phyloP scores from a whole-genome alignment of 2,113 vertebrate species.

The Monopterus albus region DNA sequence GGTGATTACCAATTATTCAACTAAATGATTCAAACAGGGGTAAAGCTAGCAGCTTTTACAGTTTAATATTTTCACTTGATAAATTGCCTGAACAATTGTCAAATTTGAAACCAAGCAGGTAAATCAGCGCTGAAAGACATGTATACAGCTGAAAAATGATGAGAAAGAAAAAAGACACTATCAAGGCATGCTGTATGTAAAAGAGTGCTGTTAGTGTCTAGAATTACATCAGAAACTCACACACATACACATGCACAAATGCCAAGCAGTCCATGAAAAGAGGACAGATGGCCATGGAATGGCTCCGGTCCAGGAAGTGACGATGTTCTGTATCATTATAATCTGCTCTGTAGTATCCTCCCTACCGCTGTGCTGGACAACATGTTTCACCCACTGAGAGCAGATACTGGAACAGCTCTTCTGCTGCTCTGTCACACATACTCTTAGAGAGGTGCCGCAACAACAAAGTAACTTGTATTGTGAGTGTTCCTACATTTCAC shows the following conservation, averaged over 20 bases:
- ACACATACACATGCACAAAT: slow-evolving; percentile 43
- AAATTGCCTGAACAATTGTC: background rate
- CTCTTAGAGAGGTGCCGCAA: slow-evolving; percentile 42
- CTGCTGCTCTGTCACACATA: slow-evolving; percentile 59
- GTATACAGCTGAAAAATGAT: slow-evolving; percentile 11
- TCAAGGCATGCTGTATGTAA: slow-evolving; percentile 53
- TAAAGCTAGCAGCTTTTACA: background rate
- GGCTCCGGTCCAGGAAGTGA: slow-evolving; percentile 78
- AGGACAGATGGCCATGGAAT: slow-evolving; percentile 80
- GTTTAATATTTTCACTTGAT: background rate
- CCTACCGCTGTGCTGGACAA: slow-evolving; percentile 78
- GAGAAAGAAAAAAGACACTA: slow-evolving; percentile 21
- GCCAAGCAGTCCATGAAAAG: slow-evolving; percentile 71
- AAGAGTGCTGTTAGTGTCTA: slow-evolving; percentile 48
- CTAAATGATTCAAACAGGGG: background rate
- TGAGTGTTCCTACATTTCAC: slow-evolving; percentile 25
- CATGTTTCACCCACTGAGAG: slow-evolving; percentile 78
- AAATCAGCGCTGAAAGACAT: background rate
- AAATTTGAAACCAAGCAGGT: background rate
- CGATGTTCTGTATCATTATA: slow-evolving; percentile 81
- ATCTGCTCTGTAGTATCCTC: slow-evolving; percentile 78
- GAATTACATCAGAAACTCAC: slow-evolving; percentile 42
- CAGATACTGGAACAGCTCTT: slow-evolving; percentile 64
- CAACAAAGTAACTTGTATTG: slow-evolving; percentile 29
- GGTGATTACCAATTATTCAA: slow-evolving; percentile 9